Conservation (phyloP, 2,797 vertebrate species). For the Hybognathus amarus region DNA sequence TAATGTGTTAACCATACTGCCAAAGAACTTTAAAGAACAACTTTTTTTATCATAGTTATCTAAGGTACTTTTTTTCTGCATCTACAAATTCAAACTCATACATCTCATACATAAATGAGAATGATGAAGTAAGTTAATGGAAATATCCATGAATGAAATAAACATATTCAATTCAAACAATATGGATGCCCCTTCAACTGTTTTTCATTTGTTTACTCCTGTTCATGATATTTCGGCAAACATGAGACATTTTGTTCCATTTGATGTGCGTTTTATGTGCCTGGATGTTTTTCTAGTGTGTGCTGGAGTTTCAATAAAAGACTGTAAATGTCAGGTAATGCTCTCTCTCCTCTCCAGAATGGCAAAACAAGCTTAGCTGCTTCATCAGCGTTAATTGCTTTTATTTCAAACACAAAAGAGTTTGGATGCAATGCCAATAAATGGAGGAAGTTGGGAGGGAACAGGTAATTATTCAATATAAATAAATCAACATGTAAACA, state of each 20-base stretch:
- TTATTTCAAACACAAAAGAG: conserved; percentile 41
- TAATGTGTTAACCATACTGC: neutral
- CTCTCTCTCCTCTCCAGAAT: conserved; percentile 7
- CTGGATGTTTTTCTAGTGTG: neutral
- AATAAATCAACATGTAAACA: conserved; percentile 46
- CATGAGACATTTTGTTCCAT: neutral
- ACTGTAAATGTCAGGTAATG: conserved; percentile 49
- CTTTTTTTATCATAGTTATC: neutral
- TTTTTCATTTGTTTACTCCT: neutral
- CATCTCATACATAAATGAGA: too few species aligned
- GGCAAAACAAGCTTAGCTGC: conserved; percentile 22
- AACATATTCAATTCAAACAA: too few species aligned
- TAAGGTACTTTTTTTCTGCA: too few species aligned
- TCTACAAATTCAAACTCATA: too few species aligned
- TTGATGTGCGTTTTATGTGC: neutral
- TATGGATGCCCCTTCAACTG: conserved; percentile 14
- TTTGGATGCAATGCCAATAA: conserved; percentile 23
- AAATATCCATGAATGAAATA: too few species aligned
- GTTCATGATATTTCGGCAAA: conserved; percentile 27
- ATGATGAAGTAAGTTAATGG: too few species aligned
- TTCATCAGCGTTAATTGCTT: conserved; percentile 46
- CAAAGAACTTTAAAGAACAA: neutral
- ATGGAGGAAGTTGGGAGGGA: neutral
- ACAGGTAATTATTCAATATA: conserved; percentile 41
- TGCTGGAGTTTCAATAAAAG: neutral